Base-by-base conservation (phyloP, 2,113 vertebrate species). In the Ondatra zibethicus region DNA sequence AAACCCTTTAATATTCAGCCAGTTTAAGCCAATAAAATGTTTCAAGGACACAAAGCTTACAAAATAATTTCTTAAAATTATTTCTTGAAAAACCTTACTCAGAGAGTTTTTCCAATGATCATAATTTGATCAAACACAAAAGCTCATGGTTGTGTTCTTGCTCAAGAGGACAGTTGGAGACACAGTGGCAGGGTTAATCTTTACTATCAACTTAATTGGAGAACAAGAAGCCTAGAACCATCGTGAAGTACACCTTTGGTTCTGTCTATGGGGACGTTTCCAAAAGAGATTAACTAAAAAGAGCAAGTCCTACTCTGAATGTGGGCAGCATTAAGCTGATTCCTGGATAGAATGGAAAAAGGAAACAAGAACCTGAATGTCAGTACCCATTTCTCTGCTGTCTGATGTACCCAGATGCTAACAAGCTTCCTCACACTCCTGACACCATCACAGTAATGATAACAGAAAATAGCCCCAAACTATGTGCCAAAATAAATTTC, bases 71-170 rank as follows among this genome's bases (percentile, higher is more conserved):
- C 50, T 93, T 65, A 80, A 96, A 80, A 12, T 50, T 77, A n/a
- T 33, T 93, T 66, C 58, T 52, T 61, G 36, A 76, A 61, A 92
- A 92, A 68, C 3, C 39, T 95, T 52, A 66, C 21, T 58, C 55
- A 47, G 23, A 82, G 14, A 92, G 11, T 70, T 82, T 52, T 78
- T 91, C 29, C 31, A 89, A 45, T 3, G 82, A 77, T 77, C 36
- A 65, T 29, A 89, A 94, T 66, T 87, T 65, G 88, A 75, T 76
- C 63, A 85, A 39, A 96, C 73, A 78, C 68, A 89, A 73, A 81
- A 89, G 14, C 36, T 39, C 25, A 63, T 58, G 9, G 65, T n/a
- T 16, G 17, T 65, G n/a, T 73, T 72, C 52, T 50, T 11, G 36
- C 63, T 93, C 58, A 72, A 45, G 14, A 61, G 11, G 47, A 25